Percentiles rank a stretch among this genome's conserved stretches.
Conservation (phyloP, 2,797 vertebrate genomes). For the Monodelphis domestica region DNA sequence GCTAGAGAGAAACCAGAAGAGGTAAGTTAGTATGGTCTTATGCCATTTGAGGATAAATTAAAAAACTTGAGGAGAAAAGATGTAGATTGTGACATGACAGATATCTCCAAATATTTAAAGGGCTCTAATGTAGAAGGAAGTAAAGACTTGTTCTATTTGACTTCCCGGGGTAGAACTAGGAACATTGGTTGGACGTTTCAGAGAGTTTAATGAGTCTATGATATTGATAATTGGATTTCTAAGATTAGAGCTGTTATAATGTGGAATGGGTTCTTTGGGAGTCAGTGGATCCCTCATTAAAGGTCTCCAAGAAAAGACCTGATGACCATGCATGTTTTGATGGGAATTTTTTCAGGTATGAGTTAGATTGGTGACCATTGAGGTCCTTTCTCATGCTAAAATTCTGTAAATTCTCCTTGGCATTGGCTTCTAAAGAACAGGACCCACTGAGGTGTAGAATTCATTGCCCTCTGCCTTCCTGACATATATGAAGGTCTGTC, state of each 20-base stretch:
- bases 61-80: not conserved
- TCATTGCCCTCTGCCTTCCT: not conserved
- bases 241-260: not conserved
- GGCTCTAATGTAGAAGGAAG: not conserved
- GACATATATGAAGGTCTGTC: not conserved
- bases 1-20: not conserved
- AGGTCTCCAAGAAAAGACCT: not conserved
- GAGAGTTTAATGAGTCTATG: not conserved
- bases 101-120: not conserved
- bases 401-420: not conserved
- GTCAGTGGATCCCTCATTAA: not conserved
- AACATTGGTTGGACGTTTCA: not conserved
- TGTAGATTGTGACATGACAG: not conserved
- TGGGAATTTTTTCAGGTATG: not conserved
- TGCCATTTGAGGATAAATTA: not conserved
- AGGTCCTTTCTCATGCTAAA: not conserved
- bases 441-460: not conserved
- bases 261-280: not conserved
- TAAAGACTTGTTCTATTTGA: not conserved
- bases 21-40: not conserved
- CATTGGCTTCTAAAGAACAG: not conserved
- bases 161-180: not conserved
- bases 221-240: not conserved
- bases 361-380: not conserved
- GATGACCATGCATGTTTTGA: not conserved